These are phyloP conservation scores for Cremastinae sp. DNA, from an alignment of 2,888 invertebrate genomes.

Conservation along the genomic window DNA sequence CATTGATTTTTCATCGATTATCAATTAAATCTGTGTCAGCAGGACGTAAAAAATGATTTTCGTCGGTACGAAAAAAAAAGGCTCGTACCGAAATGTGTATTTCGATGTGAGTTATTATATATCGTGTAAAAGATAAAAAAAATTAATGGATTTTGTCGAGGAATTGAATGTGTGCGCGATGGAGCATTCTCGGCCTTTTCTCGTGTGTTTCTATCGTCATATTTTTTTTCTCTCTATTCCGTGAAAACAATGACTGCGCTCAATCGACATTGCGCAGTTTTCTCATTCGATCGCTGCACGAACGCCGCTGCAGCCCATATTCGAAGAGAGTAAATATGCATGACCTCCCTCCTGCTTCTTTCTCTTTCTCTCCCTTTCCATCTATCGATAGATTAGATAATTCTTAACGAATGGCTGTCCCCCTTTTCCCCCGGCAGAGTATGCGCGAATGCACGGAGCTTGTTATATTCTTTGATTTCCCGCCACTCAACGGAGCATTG, in stretches of 20 bases:
- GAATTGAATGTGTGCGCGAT: constrained; percentile 2
- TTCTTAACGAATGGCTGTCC: constrained; percentile 52
- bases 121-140: too few relatives aligned
- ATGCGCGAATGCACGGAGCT: constrained; percentile 39
- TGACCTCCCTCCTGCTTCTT: constrained; percentile 34
- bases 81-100: too few relatives aligned
- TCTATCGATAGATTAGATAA: constrained; percentile 58
- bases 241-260: constrained; percentile 51
- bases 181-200: constrained; percentile 1
- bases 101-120: too few relatives aligned
- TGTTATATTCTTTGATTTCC: constrained; percentile 54
- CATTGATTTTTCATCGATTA: background rate
- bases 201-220: background rate
- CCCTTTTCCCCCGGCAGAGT: constrained; percentile 4
- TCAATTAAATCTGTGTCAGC: too few relatives aligned
- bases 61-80: too few relatives aligned
- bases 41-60: too few relatives aligned
- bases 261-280: constrained; percentile 56
- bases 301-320: constrained; percentile 43
- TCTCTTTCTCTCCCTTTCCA: constrained; percentile 32
- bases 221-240: constrained; percentile 29
- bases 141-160: background rate
- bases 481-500: constrained; percentile 47
- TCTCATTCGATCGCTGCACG: constrained; percentile 50
- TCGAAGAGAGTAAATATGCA: constrained; percentile 57